Base-by-base conservation (phyloP, 1,140 invertebrate species). In the Calliopsis andreniformis region DNA sequence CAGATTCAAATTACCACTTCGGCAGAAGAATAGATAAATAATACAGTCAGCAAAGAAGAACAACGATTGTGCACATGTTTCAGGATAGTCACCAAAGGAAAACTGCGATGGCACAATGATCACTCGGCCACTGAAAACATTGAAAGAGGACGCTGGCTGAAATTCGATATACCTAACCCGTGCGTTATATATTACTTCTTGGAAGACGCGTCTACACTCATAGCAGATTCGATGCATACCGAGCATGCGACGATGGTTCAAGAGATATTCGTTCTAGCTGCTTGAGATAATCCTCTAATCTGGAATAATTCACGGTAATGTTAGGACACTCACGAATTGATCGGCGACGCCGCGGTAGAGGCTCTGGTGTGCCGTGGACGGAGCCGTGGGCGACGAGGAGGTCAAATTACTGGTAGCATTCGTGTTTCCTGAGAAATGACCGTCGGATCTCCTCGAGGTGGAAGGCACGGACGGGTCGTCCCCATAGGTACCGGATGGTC, bases 311-410 rank as follows among this genome's bases (percentile, higher is more conserved):
- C 39, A n/a, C 35, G 18, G 3, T 35, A 61, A 23, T 53, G 12
- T n/a, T 58, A 53, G 64, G 59, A 64, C 84, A 89, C 89, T 90
- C 85, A 90, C 89, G 71, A 87, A 87, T 71, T 86, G 86, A 28
- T 90, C 85, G 81, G 72, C 78, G 80, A 84, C 56, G 18, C 53
- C 66, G 32, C 87, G 81, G 73, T 88, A 89, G 77, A 83, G 51
- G 76, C 25, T 82, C 43, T 82, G 71, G 18, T 85, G 82, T 16
- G 69, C 49, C 32, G 79, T 69, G 42, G 81, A 61, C 63, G 73
- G 39, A 20, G 67, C 69, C 8, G 78, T 69, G 20, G 63, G 64
- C 30, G 78, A 71, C 25, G 81, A 70, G 20, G 49, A 75, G n/a
- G 70, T 72, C 20, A 58, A 12, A 45, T 80, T 76, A 67, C 12